Evolutionary conservation across 2,888 invertebrate genomes (phyloP), one percentile per base, ranked within the genome.

Genomic region (Siphlonurus alternatus): DNA sequence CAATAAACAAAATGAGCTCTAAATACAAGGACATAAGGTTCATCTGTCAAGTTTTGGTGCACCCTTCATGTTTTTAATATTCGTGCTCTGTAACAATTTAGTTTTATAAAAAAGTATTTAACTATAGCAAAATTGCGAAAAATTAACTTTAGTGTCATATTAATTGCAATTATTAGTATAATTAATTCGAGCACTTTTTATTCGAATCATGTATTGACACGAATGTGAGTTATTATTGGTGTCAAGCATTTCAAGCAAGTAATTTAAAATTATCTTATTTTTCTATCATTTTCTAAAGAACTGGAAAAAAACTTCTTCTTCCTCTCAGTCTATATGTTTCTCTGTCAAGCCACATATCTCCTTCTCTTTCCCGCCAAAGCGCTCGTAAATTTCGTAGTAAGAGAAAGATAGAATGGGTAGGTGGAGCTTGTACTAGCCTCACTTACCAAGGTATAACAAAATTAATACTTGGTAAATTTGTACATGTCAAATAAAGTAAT

Each of bases 341-440:
- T 56, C 56, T 56, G 56, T 56, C 56, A 5, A 56, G 56, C n/a
- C 56, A 56, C 56, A 56, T 56, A 56, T 56, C 56, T 56, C 56
- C 56, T 56, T 56, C 56, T 56, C 56, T 56, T 56, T 56, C 56
- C 56, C 56, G 56, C 56, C 56, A 56, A 56, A 56, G 56, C 56
- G 56, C 56, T 56, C 56, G 56, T 56, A 56, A 56, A 56, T 56
- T 56, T 56, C 56, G 22, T 56, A 56, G 56, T 56, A 56, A 56
- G 56, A n/a, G 56, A 56, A 56, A 56, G 56, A 56, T 56, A 56
- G 56, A 56, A 56, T 56, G 56, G 56, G 56, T 56, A 22, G 56
- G 56, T 56, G 56, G 56, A 56, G 56, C 56, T 56, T 56, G 56
- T 56, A n/a, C 22, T 56, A 56, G 56, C 56, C 56, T 56, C 56